These are phyloP conservation scores for Bubo scandiacus DNA, from an alignment of 2,113 vertebrate species.

Conservation along the genomic window DNA sequence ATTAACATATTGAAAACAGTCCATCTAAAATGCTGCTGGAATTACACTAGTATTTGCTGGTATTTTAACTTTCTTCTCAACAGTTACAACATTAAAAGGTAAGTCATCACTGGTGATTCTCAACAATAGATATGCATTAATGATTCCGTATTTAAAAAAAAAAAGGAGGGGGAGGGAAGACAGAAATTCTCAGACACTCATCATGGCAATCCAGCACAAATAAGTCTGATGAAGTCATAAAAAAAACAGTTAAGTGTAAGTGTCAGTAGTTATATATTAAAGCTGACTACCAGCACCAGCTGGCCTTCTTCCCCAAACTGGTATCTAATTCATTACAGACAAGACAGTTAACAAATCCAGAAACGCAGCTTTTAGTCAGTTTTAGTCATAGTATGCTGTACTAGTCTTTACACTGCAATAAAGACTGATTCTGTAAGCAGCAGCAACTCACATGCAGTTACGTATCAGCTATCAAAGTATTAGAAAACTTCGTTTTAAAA, in stretches of 20 bases:
- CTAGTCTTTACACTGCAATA: not conserved
- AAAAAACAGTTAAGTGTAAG: not conserved
- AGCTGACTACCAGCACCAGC: not conserved
- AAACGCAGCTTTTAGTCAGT: not conserved
- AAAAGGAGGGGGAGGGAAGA: not conserved
- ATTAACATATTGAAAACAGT: constrained; percentile 5
- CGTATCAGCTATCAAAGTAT: not conserved
- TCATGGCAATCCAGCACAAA: not conserved
- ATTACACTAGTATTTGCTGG: constrained; percentile 56
- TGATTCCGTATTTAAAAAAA: not conserved
- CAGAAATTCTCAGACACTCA: not conserved
- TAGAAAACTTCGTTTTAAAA: not conserved
- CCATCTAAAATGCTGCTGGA: not conserved
- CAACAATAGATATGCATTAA: not conserved
- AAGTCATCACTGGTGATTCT: not conserved
- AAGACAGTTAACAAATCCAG: not conserved
- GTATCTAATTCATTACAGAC: not conserved
- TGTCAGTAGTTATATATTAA: not conserved
- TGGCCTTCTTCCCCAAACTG: not conserved
- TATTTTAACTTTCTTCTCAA: constrained; percentile 14
- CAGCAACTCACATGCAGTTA: not conserved
- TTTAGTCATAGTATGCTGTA: not conserved
- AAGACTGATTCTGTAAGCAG: not conserved
- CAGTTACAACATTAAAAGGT: not conserved
- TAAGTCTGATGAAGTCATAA: not conserved